phyloP scores from a whole-genome alignment of 2,113 vertebrate species.

The Larimichthys crocea region DNA sequence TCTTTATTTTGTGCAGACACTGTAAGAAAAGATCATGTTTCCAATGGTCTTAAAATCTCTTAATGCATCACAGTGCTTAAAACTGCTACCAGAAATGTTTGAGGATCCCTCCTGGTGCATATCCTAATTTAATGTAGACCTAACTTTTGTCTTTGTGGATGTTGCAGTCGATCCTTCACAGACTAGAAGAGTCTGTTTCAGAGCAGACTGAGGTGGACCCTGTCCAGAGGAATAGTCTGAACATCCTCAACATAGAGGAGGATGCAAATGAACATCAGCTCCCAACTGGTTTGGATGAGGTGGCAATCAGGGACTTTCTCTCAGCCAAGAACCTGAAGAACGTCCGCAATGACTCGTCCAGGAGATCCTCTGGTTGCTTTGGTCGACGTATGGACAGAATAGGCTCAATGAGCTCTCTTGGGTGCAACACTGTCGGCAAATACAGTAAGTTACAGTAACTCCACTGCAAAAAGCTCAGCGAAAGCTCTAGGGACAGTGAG shows the following conservation, averaged over 20 bases:
- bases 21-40: background rate
- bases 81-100: background rate
- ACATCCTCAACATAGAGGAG: slow-evolving; percentile 54
- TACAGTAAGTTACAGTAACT: slow-evolving; percentile 73
- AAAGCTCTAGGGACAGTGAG: background rate
- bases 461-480: background rate
- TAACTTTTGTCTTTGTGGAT: background rate
- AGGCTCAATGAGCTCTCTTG: slow-evolving; percentile 88
- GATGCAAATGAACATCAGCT: slow-evolving; percentile 4
- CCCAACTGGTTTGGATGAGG: slow-evolving; percentile 52
- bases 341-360: slow-evolving; percentile 77
- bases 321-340: slow-evolving; percentile 81
- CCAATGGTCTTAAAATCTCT: background rate
- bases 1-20: background rate
- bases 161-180: slow-evolving; percentile 83
- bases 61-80: background rate
- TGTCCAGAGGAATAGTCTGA: background rate
- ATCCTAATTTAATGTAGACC: background rate
- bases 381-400: slow-evolving; percentile 90
- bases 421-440: slow-evolving; percentile 85
- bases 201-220: slow-evolving; percentile 48
- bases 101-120: background rate
- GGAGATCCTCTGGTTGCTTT: slow-evolving; percentile 87
- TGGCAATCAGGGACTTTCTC: slow-evolving; percentile 51
- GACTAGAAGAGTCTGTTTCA: slow-evolving; percentile 78